Evolutionary conservation across 1,140 invertebrate species (phyloP).

Genomic region (Tetramorium parvispinum): DNA sequence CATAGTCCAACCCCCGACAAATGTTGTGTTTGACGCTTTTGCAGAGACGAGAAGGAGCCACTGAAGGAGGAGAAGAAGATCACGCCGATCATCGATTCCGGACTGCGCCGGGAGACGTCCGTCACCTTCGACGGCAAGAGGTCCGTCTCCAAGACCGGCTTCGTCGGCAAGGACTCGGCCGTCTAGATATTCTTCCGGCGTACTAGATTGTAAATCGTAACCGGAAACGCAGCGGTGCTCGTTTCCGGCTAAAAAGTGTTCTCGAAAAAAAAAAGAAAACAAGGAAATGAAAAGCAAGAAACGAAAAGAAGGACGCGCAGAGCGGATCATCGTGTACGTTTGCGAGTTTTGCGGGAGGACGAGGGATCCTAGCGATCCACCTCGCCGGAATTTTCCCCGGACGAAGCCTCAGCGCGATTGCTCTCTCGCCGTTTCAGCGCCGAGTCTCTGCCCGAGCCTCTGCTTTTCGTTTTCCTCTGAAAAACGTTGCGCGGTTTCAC

Average conservation of each 20-base stretch:
- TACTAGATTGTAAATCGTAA: slow-evolving; percentile 85
- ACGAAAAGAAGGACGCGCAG: slow-evolving; percentile 60
- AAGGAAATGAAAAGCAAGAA: slow-evolving; percentile 24
- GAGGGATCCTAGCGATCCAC: background rate
- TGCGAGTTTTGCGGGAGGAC: background rate
- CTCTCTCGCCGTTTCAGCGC: slow-evolving; percentile 13
- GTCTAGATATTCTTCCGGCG: slow-evolving; percentile 89
- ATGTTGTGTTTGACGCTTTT: slow-evolving; percentile 71
- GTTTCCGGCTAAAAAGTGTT: slow-evolving; percentile 69
- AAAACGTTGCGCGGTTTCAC: slow-evolving; percentile 33
- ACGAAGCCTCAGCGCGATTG: background rate
- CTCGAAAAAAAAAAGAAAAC: slow-evolving; percentile 62
- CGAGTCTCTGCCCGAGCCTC: background rate
- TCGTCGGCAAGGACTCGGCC: slow-evolving; percentile 94
- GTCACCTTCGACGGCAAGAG: slow-evolving; percentile 93
- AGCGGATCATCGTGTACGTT: slow-evolving; percentile 31
- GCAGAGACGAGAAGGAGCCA: slow-evolving; percentile 93
- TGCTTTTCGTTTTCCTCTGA: slow-evolving; percentile 21
- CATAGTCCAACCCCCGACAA: background rate
- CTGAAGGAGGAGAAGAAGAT: slow-evolving; percentile 88
- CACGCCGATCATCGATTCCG: slow-evolving; percentile 88
- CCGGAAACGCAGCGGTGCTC: slow-evolving; percentile 37
- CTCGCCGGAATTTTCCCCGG: background rate
- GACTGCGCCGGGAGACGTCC: slow-evolving; percentile 90
- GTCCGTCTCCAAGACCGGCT: slow-evolving; percentile 92